Evolutionary conservation across 2,113 vertebrate species (phyloP).

Genomic region (Macquaria ambigua): DNA sequence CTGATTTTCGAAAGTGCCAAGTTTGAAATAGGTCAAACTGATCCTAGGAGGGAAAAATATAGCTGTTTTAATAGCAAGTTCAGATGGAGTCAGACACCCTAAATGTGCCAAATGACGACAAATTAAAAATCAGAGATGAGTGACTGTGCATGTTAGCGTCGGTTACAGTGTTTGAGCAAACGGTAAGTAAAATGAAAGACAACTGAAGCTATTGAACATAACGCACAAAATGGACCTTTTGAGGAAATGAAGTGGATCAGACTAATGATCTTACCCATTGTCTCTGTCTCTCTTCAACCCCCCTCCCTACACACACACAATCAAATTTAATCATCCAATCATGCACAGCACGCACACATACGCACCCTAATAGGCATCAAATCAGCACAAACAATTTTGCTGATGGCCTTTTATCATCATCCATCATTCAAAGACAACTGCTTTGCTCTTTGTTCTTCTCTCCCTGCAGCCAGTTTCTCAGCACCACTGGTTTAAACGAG

Average conservation of each 20-base stretch:
- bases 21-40: constrained; percentile 58
- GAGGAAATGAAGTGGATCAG: constrained; percentile 55
- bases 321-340: constrained; percentile 71
- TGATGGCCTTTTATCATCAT: constrained; percentile 59
- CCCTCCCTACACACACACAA: constrained; percentile 20
- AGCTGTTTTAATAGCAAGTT: constrained; percentile 30
- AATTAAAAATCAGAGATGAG: constrained; percentile 13
- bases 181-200: constrained; percentile 15
- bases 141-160: constrained; percentile 13
- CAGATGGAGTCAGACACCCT: constrained; percentile 6
- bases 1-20: constrained; percentile 40
- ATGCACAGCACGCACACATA: constrained; percentile 49
- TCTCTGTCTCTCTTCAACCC: constrained; percentile 37
- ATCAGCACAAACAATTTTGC: constrained; percentile 65
- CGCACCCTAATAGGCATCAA: constrained; percentile 53
- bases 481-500: constrained; percentile 25
- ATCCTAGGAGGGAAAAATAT: constrained; percentile 32
- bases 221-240: constrained; percentile 29
- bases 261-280: constrained; percentile 59
- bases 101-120: constrained; percentile 15
- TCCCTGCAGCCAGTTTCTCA: constrained; percentile 41
- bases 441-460: constrained; percentile 43
- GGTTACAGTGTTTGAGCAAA: constrained; percentile 22
- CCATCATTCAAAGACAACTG: constrained; percentile 51
- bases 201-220: constrained; percentile 9